Conservation (phyloP, 1,140 invertebrate genomes). For the Caenorhabditis brenneri region DNA sequence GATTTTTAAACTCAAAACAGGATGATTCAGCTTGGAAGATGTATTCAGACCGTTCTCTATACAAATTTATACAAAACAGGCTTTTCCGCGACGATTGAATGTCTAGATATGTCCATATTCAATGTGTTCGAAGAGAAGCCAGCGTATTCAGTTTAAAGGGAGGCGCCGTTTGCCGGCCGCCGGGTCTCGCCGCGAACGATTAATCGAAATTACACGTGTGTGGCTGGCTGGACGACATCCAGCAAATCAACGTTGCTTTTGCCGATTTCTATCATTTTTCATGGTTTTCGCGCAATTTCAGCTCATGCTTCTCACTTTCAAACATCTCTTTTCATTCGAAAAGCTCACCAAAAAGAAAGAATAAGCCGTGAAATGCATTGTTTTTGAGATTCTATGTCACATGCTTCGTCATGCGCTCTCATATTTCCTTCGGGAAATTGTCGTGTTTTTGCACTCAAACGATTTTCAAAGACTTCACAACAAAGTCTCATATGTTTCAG, state of each 20-base stretch:
- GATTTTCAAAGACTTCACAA: neutral
- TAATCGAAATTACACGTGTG: slow-evolving; percentile 50
- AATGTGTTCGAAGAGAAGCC: neutral
- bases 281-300: neutral
- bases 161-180: neutral
- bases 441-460: neutral
- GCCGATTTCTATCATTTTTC: neutral
- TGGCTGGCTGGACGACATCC: slow-evolving; percentile 44
- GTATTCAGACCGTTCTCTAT: neutral
- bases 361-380: neutral
- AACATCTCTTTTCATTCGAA: too few species aligned
- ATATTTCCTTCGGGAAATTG: neutral
- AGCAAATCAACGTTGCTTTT: slow-evolving; percentile 24
- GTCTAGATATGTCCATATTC: neutral
- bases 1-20: neutral
- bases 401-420: slow-evolving; percentile 11
- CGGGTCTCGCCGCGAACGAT: slow-evolving; percentile 41
- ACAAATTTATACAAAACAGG: neutral
- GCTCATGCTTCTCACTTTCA: too few species aligned
- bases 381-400: neutral
- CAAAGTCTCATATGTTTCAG: slow-evolving; percentile 10
- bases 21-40: neutral
- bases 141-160: slow-evolving; percentile 9
- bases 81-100: neutral
- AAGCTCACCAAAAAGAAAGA: too few species aligned